Evolutionary conservation across 1,140 invertebrate genomes (phyloP), one percentile per base, ranked within the genome.

Genomic region (Gonioctena quinquepunctata): DNA sequence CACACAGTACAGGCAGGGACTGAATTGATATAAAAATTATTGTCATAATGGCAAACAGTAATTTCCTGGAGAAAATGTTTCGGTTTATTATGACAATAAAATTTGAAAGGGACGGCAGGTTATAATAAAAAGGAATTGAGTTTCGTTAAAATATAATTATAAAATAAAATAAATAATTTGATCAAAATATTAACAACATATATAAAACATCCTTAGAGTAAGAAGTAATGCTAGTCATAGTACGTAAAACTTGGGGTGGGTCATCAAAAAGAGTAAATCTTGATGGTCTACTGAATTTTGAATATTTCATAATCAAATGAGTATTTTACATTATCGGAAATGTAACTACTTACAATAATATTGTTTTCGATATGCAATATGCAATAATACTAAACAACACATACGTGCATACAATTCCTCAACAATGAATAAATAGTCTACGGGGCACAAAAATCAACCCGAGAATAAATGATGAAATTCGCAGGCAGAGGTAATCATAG

Each of bases 131-230:
- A n/a, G n/a, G n/a, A n/a, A n/a, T n/a, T n/a, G n/a, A n/a, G n/a
- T n/a, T 42, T 42, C 25, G 23, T 64, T 62, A 49, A 57, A 60
- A 22, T 72, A 60, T 72, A 69, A 65, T 66, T 72, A 65, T 59
- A 69, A 72, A 72, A 68, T 71, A 68, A 68, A 71, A 71, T 67
- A 66, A 71, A 72, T 54, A 54, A 72, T 57, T 69, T 59, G 19
- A 56, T 52, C 42, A 63, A 65, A 70, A 67, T 56, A 54, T 70
- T 66, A 71, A 71, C 66, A 71, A 71, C n/a, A n/a, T 56, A 52
- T 26, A 52, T 54, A 54, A 66, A 66, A 16, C 27, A 42, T 66
- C 11, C 27, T 54, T 66, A 66, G 1, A 56, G 16, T 27, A 13
- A 54, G 18, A 66, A 27, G 54, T 54, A 26, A 54, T 2, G 5